These are phyloP conservation scores for Myanophis thanlyinensis DNA, from an alignment of 2,113 vertebrate genomes.

Conservation along the genomic window DNA sequence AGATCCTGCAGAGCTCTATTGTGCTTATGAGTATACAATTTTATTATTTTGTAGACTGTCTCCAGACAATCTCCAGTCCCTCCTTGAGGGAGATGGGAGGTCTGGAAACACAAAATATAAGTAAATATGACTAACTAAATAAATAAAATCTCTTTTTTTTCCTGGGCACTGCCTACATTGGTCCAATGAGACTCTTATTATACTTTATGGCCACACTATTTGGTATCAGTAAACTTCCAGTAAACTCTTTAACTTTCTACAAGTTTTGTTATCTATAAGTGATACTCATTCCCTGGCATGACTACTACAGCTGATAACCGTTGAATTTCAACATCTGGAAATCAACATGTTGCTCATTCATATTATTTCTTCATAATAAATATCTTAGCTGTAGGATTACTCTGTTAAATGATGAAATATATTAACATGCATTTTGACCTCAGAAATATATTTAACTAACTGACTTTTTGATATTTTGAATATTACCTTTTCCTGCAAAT, in stretches of 20 bases:
- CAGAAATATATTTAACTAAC: background rate
- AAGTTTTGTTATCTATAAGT: background rate
- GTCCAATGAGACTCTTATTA: background rate
- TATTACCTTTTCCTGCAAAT: constrained; percentile 91
- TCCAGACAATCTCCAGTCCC: background rate
- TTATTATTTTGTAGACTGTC: background rate
- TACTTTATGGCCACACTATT: background rate
- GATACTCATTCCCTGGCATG: background rate
- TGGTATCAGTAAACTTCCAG: background rate
- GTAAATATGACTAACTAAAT: background rate
- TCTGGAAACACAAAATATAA: background rate
- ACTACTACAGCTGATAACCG: background rate
- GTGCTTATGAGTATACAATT: background rate
- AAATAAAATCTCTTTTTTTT: background rate
- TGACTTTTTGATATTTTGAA: background rate
- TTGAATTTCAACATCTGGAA: background rate
- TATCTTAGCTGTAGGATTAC: background rate
- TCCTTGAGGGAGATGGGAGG: background rate
- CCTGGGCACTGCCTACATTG: background rate
- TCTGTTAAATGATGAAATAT: background rate
- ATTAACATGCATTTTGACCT: background rate
- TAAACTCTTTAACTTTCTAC: background rate
- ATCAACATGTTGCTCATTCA: background rate
- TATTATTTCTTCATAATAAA: background rate
- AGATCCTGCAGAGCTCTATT: background rate